Evolutionary conservation across 1,140 invertebrate species (phyloP).

Genomic region (Neomicropteryx cornuta): DNA sequence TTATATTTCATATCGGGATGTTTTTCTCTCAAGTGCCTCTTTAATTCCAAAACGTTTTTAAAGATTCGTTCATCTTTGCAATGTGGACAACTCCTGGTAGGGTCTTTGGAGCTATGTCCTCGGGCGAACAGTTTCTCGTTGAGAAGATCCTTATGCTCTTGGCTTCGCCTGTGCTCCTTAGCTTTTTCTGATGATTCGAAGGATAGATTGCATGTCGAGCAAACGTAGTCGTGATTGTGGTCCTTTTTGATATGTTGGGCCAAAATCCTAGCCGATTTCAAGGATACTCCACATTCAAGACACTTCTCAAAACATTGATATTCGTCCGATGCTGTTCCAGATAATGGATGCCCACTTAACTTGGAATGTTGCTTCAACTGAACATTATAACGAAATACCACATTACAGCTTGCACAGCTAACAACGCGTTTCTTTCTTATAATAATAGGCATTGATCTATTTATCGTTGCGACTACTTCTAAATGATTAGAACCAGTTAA

Average conservation of each 20-base stretch:
- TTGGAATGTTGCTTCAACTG: constrained; percentile 53
- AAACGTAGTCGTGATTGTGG: constrained; percentile 51
- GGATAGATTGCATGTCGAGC: constrained; percentile 50
- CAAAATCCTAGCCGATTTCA: constrained; percentile 48
- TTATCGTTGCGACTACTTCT: constrained; percentile 60
- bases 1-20: constrained; percentile 45
- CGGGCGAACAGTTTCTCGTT: constrained; percentile 32
- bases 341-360: constrained; percentile 37
- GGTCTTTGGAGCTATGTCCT: constrained; percentile 25
- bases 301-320: constrained; percentile 55
- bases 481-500: constrained; percentile 53
- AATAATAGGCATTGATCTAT: constrained; percentile 67
- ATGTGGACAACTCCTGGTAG: constrained; percentile 44
- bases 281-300: constrained; percentile 40
- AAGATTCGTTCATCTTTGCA: constrained; percentile 40
- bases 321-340: constrained; percentile 43
- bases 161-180: constrained; percentile 51
- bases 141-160: constrained; percentile 45
- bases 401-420: constrained; percentile 47
- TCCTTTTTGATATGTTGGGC: constrained; percentile 50
- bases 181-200: constrained; percentile 51
- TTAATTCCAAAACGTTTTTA: constrained; percentile 44
- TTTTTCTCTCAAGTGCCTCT: constrained; percentile 49
- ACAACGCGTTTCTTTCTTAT: constrained; percentile 56
- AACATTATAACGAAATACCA: constrained; percentile 56